Evolutionary conservation across 2,113 vertebrate species (phyloP), one percentile per base, ranked within the genome.

Genomic region (Caracal caracal): DNA sequence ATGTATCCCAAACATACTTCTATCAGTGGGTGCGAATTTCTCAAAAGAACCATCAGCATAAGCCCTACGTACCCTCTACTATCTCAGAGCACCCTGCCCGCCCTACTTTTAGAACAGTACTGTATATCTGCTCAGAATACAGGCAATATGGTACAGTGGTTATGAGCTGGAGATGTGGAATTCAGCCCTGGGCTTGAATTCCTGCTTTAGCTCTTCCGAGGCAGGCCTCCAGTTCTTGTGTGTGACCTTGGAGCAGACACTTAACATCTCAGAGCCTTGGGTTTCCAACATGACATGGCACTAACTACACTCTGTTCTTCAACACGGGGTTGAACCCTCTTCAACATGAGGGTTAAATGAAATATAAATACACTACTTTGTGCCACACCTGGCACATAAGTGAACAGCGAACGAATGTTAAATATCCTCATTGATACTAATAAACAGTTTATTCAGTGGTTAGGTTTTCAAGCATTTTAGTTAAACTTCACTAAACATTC

Each of bases 371-470:
- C 87, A 83, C 53, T 71, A 86, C 75, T 76, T 87, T 63, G 37
- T 87, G 30, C n/a, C 73, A 70, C 88, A 56, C 10, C 35, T 82
- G 56, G 20, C 84, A 92, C 24, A 22, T 33, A 56, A 65, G 49
- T 81, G 84, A 88, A 83, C 30, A 89, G 0, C 37, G 65, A 91
- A 73, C 40, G 76, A 88, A 93, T 88, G 37, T 84, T n/a, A 88
- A 94, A 80, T 90, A 85, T 79, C 90, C 70, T 95, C 10, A n/a
- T 47, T 88, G 51, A 88, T 84, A 51, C 84, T 71, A 96, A 85
- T 35, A 91, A 88, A 63, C 5, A 68, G 30, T 89, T 51, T 51
- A 78, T 8, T 80, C 93, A 53, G 4, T 37, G 85, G 83, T 92
- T 92, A 6, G 13, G n/a, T 92, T 70, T 75, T 66, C n/a, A 88